phyloP scores from a whole-genome alignment of 23 tunicate genomes.

The Oikopleura dioica region DNA sequence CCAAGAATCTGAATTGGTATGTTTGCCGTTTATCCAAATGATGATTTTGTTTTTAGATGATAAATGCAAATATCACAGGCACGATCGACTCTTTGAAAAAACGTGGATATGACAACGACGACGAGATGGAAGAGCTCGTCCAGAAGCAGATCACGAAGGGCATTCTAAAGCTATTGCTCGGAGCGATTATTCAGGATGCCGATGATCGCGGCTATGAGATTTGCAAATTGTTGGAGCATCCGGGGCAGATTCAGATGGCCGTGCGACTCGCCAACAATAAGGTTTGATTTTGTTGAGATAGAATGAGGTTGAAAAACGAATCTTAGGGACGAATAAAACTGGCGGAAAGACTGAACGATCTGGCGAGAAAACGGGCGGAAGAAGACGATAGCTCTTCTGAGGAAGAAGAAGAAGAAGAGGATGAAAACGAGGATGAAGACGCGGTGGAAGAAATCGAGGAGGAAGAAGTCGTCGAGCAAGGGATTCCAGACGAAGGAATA shows the following conservation, averaged over 20 bases:
- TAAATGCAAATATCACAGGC: neutral
- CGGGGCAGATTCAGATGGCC: neutral
- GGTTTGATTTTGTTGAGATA: too few species aligned
- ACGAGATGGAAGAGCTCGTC: neutral
- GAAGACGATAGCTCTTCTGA: too few species aligned
- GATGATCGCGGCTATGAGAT: conserved; percentile 5
- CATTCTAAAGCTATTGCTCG: neutral
- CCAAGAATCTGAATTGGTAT: conserved; percentile 9
- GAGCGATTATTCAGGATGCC: conserved; percentile 1
- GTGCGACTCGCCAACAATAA: neutral
- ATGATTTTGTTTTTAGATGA: too few species aligned
- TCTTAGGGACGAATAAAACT: neutral
- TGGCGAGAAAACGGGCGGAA: too few species aligned
- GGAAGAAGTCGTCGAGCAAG: neutral
- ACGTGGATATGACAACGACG: neutral
- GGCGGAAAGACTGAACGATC: neutral
- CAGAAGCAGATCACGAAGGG: neutral
- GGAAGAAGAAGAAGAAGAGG: neutral
- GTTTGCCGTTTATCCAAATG: too few species aligned
- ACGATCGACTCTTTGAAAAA: neutral
- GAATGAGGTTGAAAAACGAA: too few species aligned
- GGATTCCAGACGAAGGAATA: neutral
- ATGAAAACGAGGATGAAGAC: conserved; percentile 7
- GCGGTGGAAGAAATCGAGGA: neutral
- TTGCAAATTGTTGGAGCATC: neutral